Conservation (phyloP, 2,113 vertebrate species). For the Ctenomys sociabilis region DNA sequence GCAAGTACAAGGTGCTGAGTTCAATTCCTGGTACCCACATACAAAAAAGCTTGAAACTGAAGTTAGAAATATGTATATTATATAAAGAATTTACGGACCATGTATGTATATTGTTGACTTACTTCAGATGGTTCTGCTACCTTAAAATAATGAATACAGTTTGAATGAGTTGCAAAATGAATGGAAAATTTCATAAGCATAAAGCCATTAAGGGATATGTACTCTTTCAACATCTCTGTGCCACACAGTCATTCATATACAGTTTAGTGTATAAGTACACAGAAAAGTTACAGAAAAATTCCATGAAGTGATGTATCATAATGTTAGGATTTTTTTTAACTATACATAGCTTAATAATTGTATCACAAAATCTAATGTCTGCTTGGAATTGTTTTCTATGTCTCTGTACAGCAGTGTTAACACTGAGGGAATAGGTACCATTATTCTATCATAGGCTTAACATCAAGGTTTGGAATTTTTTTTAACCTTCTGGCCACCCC, state of each 20-base stretch:
- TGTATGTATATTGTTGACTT: not conserved
- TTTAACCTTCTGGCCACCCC: not conserved
- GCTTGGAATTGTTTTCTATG: not conserved
- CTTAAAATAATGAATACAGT: not conserved
- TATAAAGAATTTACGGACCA: not conserved
- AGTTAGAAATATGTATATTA: not conserved
- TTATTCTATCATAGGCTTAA: not conserved
- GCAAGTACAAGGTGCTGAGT: not conserved
- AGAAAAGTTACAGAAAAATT: constrained; percentile 38
- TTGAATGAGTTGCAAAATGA: constrained; percentile 25
- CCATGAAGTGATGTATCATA: not conserved
- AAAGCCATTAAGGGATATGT: not conserved
- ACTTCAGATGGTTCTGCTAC: not conserved
- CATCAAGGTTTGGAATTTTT: not conserved
- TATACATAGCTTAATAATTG: not conserved
- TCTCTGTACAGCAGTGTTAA: not conserved
- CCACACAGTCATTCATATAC: not conserved
- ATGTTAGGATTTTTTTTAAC: not conserved
- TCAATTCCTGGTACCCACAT: not conserved
- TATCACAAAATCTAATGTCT: not conserved
- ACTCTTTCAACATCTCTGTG: not conserved
- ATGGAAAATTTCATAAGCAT: constrained; percentile 4
- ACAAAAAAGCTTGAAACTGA: not conserved
- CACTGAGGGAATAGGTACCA: not conserved
- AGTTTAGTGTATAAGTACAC: not conserved